Evolutionary conservation across 2,888 invertebrate species (phyloP), one percentile per base, ranked within the genome.

Genomic region (Eupithecia insigniata): DNA sequence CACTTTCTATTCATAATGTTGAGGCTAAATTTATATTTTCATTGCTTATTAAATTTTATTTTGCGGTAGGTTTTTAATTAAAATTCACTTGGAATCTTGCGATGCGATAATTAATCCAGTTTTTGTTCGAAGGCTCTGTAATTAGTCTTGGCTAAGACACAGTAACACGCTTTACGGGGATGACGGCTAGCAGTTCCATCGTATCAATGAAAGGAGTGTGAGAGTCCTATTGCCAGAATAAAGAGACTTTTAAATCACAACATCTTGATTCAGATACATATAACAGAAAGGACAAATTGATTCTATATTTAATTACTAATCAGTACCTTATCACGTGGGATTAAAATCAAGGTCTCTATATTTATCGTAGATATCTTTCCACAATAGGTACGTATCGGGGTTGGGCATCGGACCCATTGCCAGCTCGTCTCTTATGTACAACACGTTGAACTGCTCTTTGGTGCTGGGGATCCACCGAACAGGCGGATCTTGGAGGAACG

Each of bases 1-100:
- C 81, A 83, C 84, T 82, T 84, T 85, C 85, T 85, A 87, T 88
- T 87, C 86, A 88, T 84, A 84, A 87, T 80, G 82, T 83, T 82
- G 85, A 78, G 84, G 85, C 81, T 80, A 82, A 84, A 87, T 85
- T 85, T 85, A 86, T 85, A 84, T 83, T 85, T 83, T 83, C 80
- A 82, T 80, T 78, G 79, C 78, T 82, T 85, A 85, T 85, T 87
- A 82, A 81, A 80, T 84, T 83, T 81, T 82, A 84, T 83, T 83
- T 83, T 78, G 80, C 76, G 68, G 74, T 72, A 73, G 70, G 67
- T 69, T 77, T 51, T 80, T 83, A 81, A 79, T 80, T 81, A 76
- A 80, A 69, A 75, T 67, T 75, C 72, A 69, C 68, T 70, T 64
- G 72, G 68, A 70, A 75, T 66, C 70, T 70, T 28, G 14, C 34